A percentile compares a stretch with the other conserved stretches of the same genome.
Evolutionary conservation across 2,797 vertebrate species (phyloP).

Genomic region (Rhinophrynus dorsalis): DNA sequence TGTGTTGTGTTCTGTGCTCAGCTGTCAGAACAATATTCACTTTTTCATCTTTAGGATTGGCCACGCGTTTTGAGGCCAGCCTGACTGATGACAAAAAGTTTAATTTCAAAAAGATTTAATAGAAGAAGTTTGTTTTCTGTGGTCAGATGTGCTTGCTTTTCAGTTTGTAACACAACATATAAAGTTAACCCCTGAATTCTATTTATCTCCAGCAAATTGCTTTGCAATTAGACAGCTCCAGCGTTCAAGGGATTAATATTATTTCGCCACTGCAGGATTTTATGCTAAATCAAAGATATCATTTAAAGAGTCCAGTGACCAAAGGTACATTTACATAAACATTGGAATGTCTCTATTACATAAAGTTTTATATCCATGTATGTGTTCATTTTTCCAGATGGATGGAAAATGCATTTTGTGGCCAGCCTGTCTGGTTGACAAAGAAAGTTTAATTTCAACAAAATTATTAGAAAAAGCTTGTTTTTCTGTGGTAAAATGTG

Average conservation of each 20-base stretch:
- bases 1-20: slow-evolving; percentile 13
- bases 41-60: not conserved
- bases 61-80: not conserved
- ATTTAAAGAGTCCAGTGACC: slow-evolving; percentile 16
- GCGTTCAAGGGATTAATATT: too few species aligned
- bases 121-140: not conserved
- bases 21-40: slow-evolving; percentile 8
- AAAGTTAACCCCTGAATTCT: too few species aligned
- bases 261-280: not conserved
- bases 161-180: not conserved
- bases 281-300: not conserved
- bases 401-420: too few species aligned
- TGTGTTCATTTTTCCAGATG: too few species aligned
- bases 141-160: not conserved
- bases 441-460: too few species aligned
- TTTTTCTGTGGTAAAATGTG: too few species aligned
- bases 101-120: not conserved
- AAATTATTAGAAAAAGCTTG: too few species aligned
- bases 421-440: too few species aligned
- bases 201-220: too few species aligned
- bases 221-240: too few species aligned
- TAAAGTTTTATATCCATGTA: not conserved
- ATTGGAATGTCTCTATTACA: slow-evolving; percentile 5
- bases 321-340: slow-evolving; percentile 6
- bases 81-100: not conserved